These are phyloP conservation scores for Andrena fulva DNA, from an alignment of 2,888 invertebrate genomes.

Conservation along the genomic window DNA sequence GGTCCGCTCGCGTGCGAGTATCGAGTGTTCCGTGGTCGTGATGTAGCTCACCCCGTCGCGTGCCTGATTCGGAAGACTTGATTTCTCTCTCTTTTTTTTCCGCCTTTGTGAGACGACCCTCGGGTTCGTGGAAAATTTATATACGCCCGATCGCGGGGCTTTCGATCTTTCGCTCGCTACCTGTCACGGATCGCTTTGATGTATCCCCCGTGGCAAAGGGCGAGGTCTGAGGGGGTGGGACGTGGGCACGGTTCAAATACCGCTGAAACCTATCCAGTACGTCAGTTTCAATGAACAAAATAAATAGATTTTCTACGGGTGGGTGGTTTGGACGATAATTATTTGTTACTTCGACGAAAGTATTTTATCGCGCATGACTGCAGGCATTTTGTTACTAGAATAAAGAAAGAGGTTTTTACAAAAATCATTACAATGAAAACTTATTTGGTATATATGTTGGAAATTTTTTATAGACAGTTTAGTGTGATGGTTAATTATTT, in stretches of 20 bases:
- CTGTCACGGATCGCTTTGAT: constrained; percentile 5
- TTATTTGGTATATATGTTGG: too few relatives aligned
- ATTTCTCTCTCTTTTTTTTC: constrained; percentile 7
- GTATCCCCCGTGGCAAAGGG: constrained; percentile 12
- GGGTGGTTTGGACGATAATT: too few relatives aligned
- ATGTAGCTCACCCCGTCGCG: constrained; percentile 6
- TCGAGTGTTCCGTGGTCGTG: constrained; percentile 15
- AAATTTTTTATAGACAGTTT: neutral
- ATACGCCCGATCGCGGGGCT: constrained; percentile 8
- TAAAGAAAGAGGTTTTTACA: too few relatives aligned
- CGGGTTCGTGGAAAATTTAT: constrained; percentile 6
- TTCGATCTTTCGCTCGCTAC: constrained; percentile 1
- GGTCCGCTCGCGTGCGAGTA: constrained; percentile 1
- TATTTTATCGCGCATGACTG: too few relatives aligned
- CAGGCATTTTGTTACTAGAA: too few relatives aligned
- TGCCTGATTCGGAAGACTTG: constrained; percentile 2
- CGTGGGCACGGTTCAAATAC: constrained; percentile 2
- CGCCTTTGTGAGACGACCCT: neutral
- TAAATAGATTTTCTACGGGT: too few relatives aligned
- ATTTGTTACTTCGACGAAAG: too few relatives aligned
- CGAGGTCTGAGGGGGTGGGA: too few relatives aligned
- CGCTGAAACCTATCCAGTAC: neutral
- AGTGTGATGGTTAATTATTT: neutral
- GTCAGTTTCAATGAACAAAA: too few relatives aligned
- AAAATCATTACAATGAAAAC: too few relatives aligned